phyloP scores from a whole-genome alignment of 2,113 vertebrate genomes.

The Malurus alboscapulatus region DNA sequence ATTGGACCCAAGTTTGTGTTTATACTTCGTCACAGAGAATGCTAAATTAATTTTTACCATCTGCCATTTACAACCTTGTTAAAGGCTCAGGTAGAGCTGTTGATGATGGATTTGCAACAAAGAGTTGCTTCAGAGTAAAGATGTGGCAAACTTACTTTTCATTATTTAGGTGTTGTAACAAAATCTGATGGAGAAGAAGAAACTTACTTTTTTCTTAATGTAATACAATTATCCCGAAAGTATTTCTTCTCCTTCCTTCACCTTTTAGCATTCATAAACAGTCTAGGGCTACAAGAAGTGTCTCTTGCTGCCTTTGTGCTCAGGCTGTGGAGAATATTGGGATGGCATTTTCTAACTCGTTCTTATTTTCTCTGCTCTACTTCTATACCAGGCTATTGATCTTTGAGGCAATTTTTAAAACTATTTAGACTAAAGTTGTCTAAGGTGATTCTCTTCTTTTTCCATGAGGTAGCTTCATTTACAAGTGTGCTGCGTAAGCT shows the following conservation, averaged over 20 bases:
- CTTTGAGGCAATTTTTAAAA: neutral
- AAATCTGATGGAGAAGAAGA: neutral
- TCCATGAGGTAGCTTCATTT: neutral
- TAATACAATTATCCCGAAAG: neutral
- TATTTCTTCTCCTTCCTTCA: neutral
- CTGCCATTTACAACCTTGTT: neutral
- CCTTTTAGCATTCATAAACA: neutral
- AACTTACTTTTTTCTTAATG: fast-evolving
- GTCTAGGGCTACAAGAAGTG: neutral
- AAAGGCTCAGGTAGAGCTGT: neutral
- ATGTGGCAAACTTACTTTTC: neutral
- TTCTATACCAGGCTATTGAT: neutral
- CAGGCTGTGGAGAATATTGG: neutral
- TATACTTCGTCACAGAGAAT: neutral
- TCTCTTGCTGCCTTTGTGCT: neutral
- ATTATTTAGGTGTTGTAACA: neutral
- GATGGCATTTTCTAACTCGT: neutral
- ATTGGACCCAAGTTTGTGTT: neutral
- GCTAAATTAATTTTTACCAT: neutral
- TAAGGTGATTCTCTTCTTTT: neutral
- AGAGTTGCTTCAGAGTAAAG: neutral
- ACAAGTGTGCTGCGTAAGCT: neutral
- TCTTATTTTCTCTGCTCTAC: neutral
- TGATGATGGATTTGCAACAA: neutral
- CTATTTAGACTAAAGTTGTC: neutral